Percentiles rank a stretch among this genome's conserved stretches.
These are phyloP conservation scores for Ashinkailepas kermadecensis DNA, from an alignment of 2,888 invertebrate genomes.

Conservation along the genomic window DNA sequence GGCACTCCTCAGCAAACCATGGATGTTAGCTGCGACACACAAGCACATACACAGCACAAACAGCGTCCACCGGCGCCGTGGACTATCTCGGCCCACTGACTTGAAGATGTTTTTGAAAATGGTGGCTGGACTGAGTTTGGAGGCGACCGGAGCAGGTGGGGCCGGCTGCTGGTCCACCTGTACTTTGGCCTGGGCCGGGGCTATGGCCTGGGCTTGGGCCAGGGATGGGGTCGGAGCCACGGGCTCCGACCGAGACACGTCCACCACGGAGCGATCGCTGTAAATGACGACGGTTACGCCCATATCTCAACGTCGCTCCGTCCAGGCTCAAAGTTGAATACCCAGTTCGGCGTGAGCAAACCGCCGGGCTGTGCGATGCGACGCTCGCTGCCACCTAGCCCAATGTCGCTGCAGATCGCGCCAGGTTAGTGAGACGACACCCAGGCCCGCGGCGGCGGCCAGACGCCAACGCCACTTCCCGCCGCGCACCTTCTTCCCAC, in stretches of 20 bases:
- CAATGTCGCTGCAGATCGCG: too few species aligned
- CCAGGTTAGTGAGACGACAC: too few species aligned
- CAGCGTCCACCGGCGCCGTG: background rate
- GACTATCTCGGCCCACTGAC: constrained; percentile 51
- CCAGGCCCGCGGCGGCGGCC: background rate
- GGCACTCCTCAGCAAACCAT: too few species aligned
- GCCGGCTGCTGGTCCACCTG: constrained; percentile 17
- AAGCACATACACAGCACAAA: background rate
- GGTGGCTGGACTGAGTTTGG: constrained; percentile 74
- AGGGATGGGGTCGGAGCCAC: background rate
- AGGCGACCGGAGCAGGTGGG: constrained; percentile 44
- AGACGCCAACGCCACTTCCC: too few species aligned
- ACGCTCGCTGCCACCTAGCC: too few species aligned
- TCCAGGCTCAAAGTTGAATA: too few species aligned
- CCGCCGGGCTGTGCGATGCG: too few species aligned
- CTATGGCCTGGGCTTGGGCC: constrained; percentile 44
- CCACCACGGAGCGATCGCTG: background rate
- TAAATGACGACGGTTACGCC: background rate
- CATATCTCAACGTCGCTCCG: background rate
- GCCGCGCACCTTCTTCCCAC: too few species aligned
- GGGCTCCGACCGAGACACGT: background rate
- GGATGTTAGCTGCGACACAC: too few species aligned
- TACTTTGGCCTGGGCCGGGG: constrained; percentile 51
- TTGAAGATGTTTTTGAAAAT: constrained; percentile 96
- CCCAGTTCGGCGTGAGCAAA: too few species aligned